Base-by-base conservation (phyloP, 2,113 vertebrate species). In the Thinocorus orbignyianus region DNA sequence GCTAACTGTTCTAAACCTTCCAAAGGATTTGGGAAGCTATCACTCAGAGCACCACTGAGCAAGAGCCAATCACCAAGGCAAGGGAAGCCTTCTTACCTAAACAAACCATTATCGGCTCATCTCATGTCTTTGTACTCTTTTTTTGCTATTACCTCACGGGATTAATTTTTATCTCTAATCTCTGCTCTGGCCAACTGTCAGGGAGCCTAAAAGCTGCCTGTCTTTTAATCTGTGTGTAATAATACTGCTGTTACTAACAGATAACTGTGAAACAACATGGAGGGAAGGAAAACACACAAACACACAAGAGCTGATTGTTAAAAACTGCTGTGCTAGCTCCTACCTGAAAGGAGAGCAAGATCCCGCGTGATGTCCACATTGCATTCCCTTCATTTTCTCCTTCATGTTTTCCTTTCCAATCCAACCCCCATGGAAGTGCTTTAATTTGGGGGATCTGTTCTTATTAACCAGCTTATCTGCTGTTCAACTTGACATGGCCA, bases 81-180 rank as follows among this genome's bases (percentile, higher is more conserved):
- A 95, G 90, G 65, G 86, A 96, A 96, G 84, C 91, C 65, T 90
- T 94, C 77, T 96, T 95, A 94, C 81, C 81, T 95, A 95, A 97
- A 93, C 89, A 97, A 95, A 94, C 88, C 96, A 97, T 84, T 96
- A 96, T 92, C 68, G 60, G 90, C 86, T 98, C 95, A 97, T 97
- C 94, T 96, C 93, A 61, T 90, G 96, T 88, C 97, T 97, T 97
- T 97, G 91, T 95, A 97, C 94, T 95, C 95, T 70, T 97, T 95
- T 97, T 97, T 97, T 94, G 94, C 93, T 97, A 91, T 97, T 97
- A 97, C 82, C 83, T 96, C 87, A 84, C 33, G 54, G 86, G 94
- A 96, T 95, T 97, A 97, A 95, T 70, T 94, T 96, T 73, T 97
- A 97, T 97, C 94, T 98, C 93, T 96, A 97, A 97, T 95, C 95